Conservation (phyloP, 2,888 invertebrate genomes). For the Eupelmus urozonus region DNA sequence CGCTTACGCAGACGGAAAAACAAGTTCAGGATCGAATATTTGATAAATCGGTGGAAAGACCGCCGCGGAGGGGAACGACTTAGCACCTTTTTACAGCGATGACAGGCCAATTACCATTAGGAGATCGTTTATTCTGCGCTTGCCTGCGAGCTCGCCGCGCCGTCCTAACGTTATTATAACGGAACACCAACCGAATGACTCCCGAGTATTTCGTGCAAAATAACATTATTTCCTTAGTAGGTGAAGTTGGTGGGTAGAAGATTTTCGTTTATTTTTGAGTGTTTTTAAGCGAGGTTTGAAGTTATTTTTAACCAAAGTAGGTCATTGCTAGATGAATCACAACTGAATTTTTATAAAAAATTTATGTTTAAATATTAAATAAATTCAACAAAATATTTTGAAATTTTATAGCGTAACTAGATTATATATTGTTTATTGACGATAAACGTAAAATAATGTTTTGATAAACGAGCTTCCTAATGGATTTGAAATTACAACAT, state of each 20-base stretch:
- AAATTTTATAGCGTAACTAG: too few relatives aligned
- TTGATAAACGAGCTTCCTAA: too few relatives aligned
- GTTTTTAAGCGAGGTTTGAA: neutral
- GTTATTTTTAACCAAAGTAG: too few relatives aligned
- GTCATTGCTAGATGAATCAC: too few relatives aligned
- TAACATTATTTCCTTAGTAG: neutral
- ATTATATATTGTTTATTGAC: too few relatives aligned
- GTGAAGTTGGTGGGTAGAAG: too few relatives aligned
- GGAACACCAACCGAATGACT: constrained; percentile 45
- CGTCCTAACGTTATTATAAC: constrained; percentile 40
- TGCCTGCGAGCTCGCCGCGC: too few relatives aligned
- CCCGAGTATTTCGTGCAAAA: constrained; percentile 45
- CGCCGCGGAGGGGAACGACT: neutral
- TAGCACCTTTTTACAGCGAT: constrained; percentile 34
- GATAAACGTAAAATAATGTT: too few relatives aligned
- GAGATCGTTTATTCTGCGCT: constrained; percentile 47
- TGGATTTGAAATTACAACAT: too few relatives aligned
- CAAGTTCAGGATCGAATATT: constrained; percentile 27
- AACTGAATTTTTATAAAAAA: too few relatives aligned
- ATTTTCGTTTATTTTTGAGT: neutral
- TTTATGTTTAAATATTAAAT: too few relatives aligned
- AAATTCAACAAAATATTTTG: too few relatives aligned
- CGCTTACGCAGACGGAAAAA: neutral
- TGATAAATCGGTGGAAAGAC: constrained; percentile 16
- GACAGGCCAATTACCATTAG: constrained; percentile 37